phyloP scores from a whole-genome alignment of 1,140 invertebrate species.

The Eufriesea mexicana region DNA sequence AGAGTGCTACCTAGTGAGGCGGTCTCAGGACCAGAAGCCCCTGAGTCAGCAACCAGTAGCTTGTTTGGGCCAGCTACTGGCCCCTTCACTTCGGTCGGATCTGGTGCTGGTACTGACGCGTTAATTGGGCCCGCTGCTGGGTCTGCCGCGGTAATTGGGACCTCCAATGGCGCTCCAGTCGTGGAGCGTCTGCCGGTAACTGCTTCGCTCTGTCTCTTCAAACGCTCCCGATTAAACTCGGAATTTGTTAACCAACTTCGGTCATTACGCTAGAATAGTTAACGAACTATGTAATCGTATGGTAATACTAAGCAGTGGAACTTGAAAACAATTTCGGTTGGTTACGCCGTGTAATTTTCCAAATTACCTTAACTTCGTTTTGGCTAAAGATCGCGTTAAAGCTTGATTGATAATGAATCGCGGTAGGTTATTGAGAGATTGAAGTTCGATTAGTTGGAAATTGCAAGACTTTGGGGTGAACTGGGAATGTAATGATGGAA shows the following conservation, averaged over 20 bases:
- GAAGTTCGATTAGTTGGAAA: too few species aligned
- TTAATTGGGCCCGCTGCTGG: conserved; percentile 57
- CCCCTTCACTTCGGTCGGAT: conserved; percentile 50
- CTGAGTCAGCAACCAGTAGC: too few species aligned
- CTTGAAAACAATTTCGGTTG: not conserved
- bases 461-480: too few species aligned
- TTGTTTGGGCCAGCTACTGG: conserved; percentile 27
- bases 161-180: conserved; percentile 1
- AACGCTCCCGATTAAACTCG: too few species aligned
- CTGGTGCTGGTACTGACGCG: conserved; percentile 30
- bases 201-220: not conserved
- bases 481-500: too few species aligned
- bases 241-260: not conserved
- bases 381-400: not conserved
- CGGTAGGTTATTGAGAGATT: too few species aligned
- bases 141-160: conserved; percentile 14
- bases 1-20: conserved; percentile 16
- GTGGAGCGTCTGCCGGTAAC: conserved; percentile 55
- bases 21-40: too few species aligned
- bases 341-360: not conserved
- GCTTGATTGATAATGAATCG: too few species aligned
- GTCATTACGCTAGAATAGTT: not conserved
- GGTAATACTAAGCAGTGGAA: not conserved
- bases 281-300: not conserved
- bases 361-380: not conserved